A percentile compares a stretch with the other conserved stretches of the same genome.
These are phyloP conservation scores for Leptinotarsa rubiginosa DNA, from an alignment of 2,888 invertebrate genomes.

Conservation along the genomic window DNA sequence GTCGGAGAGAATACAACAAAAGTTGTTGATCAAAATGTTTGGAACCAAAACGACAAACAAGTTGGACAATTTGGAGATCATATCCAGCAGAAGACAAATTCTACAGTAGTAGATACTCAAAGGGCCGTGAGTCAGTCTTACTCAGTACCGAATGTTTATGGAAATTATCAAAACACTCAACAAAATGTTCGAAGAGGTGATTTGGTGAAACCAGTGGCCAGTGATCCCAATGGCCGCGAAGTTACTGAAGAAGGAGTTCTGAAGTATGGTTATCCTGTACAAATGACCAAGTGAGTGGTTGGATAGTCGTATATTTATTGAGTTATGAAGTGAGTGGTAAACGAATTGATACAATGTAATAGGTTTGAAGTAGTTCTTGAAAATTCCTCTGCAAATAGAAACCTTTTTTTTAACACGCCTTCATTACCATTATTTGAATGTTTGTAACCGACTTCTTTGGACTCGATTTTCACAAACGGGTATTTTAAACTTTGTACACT, in stretches of 20 bases:
- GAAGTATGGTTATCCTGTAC: conserved; percentile 45
- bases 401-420: too few relatives aligned
- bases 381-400: too few relatives aligned
- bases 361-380: too few relatives aligned
- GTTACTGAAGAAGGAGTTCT: conserved; percentile 35
- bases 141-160: conserved; percentile 10
- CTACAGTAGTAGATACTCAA: background rate
- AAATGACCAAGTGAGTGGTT: conserved; percentile 38
- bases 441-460: too few relatives aligned
- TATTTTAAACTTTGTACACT: too few relatives aligned
- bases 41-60: background rate
- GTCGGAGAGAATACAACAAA: background rate
- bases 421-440: too few relatives aligned
- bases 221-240: background rate
- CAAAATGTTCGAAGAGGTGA: background rate
- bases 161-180: background rate
- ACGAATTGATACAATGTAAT: too few relatives aligned
- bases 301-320: background rate
- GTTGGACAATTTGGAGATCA: background rate
- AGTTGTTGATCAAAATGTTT: background rate
- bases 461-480: too few relatives aligned
- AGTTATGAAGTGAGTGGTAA: background rate
- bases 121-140: conserved; percentile 3
- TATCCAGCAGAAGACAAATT: background rate
- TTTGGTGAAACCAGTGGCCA: background rate